Base-by-base conservation (phyloP, 2,888 invertebrate species). In the Caenorhabditis uteleia region DNA sequence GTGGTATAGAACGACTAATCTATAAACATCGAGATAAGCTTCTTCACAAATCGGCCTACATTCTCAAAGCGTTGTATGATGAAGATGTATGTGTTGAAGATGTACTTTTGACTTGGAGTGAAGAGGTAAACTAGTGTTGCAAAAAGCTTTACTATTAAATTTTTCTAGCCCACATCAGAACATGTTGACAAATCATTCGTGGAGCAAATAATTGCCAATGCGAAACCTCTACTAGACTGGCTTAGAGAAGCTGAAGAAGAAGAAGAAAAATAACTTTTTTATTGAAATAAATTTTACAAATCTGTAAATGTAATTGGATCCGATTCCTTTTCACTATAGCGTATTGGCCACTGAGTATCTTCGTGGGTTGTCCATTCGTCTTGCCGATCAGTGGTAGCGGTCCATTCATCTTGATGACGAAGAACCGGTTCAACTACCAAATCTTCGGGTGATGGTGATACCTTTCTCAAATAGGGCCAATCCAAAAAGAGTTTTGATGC, bases 151-250 rank as follows among this genome's bases (percentile, higher is more conserved):
- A 2, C 39, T 25, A 36, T 14, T 20, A 31, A 43, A 14, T 43
- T n/a, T 26, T 27, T 38, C 38, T n/a, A 86, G 85, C 84, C 85
- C 16, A 85, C 85, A 79, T 93, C 92, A 87, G 95, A 95, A 86
- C 94, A 93, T 85, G 94, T 95, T 44, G 91, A 91, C 84, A 95
- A 97, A 84, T 83, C 84, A 29, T 86, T 94, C 60, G 90, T 91
- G 62, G 90, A 90, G 64, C 93, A 95, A 84, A 93, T 98, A 83
- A 91, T 93, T 77, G 89, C 90, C 70, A 91, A 91, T 83, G 95
- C 94, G 49, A 89, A 90, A 82, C 93, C 93, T 57, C 94, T 98
- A 86, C 89, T 98, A 66, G 92, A 90, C 82, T 98, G 98, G 98
- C 88, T 98, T 77, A 89, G 91, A 68, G 86, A 87, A 84, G 94